Percentiles rank a stretch among this genome's conserved stretches.
These are phyloP conservation scores for Panulirus ornatus DNA, from an alignment of 1,140 invertebrate genomes.

Conservation along the genomic window DNA sequence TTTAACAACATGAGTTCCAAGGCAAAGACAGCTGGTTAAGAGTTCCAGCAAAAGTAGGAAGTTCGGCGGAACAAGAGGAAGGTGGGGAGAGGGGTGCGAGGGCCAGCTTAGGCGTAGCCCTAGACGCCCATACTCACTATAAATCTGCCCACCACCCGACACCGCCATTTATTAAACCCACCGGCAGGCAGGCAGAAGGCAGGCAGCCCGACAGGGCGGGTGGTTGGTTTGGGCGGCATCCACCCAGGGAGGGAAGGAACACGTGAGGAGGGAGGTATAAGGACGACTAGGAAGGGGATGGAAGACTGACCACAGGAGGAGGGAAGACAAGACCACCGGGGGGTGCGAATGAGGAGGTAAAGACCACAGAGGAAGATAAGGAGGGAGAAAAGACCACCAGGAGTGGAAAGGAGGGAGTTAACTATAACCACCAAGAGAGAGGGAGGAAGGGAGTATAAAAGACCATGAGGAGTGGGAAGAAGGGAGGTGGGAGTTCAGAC, in stretches of 20 bases:
- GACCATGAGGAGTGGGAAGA: no score
- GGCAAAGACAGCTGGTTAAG: background rate
- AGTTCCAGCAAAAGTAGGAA: background rate
- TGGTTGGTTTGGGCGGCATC: background rate
- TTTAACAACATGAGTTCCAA: no score
- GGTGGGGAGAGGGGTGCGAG: background rate
- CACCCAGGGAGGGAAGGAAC: background rate
- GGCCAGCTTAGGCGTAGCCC: background rate
- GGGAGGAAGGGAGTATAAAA: no score
- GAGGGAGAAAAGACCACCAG: no score
- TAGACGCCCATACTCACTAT: constrained; percentile 25
- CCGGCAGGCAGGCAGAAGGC: constrained; percentile 5
- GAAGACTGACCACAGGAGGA: background rate
- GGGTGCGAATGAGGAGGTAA: no score
- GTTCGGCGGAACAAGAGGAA: background rate
- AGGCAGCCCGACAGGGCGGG: constrained; percentile 1
- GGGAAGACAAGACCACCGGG: no score
- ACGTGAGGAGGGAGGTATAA: background rate
- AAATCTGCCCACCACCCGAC: constrained; percentile 48
- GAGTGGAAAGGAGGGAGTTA: no score
- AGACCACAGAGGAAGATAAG: no score
- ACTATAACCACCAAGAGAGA: no score
- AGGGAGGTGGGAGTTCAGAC: no score
- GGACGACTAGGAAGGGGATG: background rate
- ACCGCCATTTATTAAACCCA: constrained; percentile 38